These are phyloP conservation scores for Rhorus exstirpatorius DNA, from an alignment of 2,888 invertebrate species.

Conservation along the genomic window DNA sequence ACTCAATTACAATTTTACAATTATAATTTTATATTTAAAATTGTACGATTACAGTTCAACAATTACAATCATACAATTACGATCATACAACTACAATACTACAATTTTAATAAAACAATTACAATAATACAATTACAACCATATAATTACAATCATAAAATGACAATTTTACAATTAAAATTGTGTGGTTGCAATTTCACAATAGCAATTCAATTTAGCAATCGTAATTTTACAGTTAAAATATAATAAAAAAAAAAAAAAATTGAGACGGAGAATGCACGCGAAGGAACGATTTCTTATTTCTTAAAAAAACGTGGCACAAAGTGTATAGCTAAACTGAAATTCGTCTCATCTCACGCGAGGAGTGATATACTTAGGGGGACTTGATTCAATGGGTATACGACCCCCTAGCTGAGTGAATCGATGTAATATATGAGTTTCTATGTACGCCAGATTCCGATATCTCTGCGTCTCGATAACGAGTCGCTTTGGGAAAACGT, in stretches of 20 bases:
- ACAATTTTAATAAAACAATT: no score
- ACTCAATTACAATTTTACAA: no score
- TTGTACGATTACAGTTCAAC: no score
- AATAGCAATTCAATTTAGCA: neutral
- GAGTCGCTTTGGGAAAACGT: slow-evolving; percentile 58
- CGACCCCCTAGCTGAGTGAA: slow-evolving; percentile 16
- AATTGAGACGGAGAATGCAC: neutral
- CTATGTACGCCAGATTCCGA: neutral
- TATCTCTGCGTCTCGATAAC: slow-evolving; percentile 52
- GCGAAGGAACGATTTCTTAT: neutral
- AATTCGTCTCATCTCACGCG: neutral
- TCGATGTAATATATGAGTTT: slow-evolving; percentile 57
- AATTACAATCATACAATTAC: no score
- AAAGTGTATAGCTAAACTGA: neutral
- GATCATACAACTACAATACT: no score
- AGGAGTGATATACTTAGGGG: slow-evolving; percentile 6
- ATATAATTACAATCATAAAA: no score
- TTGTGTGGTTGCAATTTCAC: neutral
- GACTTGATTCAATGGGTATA: slow-evolving; percentile 40
- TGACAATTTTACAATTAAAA: no score
- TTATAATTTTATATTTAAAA: no score
- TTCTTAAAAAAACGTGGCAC: no score
- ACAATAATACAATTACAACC: no score
- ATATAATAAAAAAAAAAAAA: neutral
- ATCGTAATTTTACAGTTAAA: neutral